Percentiles rank a stretch among this genome's conserved stretches.
Evolutionary conservation across 1,140 invertebrate genomes (phyloP).

Genomic region (Hypothenemus hampei): DNA sequence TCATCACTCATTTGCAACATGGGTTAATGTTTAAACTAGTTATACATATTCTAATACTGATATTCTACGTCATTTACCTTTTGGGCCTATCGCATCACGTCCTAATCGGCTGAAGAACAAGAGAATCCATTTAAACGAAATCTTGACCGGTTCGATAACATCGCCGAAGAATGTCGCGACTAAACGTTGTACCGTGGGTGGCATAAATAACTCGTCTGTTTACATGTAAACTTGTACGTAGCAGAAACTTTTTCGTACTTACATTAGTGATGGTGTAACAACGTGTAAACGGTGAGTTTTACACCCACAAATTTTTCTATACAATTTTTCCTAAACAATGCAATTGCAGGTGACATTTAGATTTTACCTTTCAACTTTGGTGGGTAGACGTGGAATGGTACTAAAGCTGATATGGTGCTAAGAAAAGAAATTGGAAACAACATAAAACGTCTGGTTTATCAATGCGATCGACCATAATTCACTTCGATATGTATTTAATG

Average conservation of each 20-base stretch:
- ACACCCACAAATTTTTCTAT: background rate
- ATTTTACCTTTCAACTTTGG: too few relatives aligned
- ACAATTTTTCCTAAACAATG: background rate
- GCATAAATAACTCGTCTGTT: conserved; percentile 22
- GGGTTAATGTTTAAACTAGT: too few relatives aligned
- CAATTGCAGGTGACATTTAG: background rate
- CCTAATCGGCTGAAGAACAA: conserved; percentile 20
- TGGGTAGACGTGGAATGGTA: too few relatives aligned
- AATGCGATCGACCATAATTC: conserved; percentile 1
- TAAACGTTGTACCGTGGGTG: conserved; percentile 21
- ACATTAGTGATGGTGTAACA: too few relatives aligned
- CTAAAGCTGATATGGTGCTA: too few relatives aligned
- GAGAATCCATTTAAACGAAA: conserved; percentile 25
- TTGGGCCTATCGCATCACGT: too few relatives aligned
- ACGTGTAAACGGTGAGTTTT: conserved; percentile 9
- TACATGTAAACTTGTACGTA: conserved; percentile 24
- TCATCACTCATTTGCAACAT: too few relatives aligned
- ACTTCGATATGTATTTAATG: background rate
- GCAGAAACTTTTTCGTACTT: conserved; percentile 13
- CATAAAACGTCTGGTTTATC: conserved; percentile 18
- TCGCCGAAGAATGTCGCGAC: conserved; percentile 22
- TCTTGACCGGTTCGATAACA: conserved; percentile 22
- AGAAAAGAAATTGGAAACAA: conserved; percentile 11
- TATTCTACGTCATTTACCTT: too few relatives aligned
- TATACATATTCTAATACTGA: too few relatives aligned